phyloP scores from a whole-genome alignment of 35 echinoderm and acorn worm species.

The Diadema setosum region DNA sequence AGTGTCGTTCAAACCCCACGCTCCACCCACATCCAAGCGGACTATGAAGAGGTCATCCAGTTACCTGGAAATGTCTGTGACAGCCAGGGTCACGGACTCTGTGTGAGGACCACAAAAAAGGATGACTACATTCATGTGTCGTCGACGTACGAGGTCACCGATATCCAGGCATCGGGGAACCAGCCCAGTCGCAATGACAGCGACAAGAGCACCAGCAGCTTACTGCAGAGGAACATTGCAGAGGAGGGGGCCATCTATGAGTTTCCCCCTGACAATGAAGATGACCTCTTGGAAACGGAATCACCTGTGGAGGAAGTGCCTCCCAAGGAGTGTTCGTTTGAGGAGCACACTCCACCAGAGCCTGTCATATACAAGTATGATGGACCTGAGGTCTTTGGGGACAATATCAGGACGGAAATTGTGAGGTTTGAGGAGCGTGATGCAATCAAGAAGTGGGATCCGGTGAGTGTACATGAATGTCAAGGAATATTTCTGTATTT shows the following conservation, averaged over 20 bases:
- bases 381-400: conserved; percentile 75
- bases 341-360: conserved; percentile 49
- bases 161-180: neutral
- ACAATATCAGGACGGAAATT: conserved; percentile 64
- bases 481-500: too few relatives aligned
- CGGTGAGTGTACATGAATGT: conserved; percentile 61
- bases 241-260: conserved; percentile 80
- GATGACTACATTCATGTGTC: conserved; percentile 85
- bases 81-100: neutral
- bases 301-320: neutral
- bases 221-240: neutral
- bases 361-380: conserved; percentile 82
- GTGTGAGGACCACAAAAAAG: neutral
- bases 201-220: conserved; percentile 27
- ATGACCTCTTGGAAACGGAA: neutral
- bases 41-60: conserved; percentile 77
- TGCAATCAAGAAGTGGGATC: conserved; percentile 85
- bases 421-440: conserved; percentile 67
- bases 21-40: conserved; percentile 26
- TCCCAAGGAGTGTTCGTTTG: neutral
- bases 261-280: conserved; percentile 62
- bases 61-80: conserved; percentile 22
- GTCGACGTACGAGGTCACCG: conserved; percentile 69
- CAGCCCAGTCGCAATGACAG: neutral
- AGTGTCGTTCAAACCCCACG: neutral